phyloP scores from a whole-genome alignment of 2,113 vertebrate species.

The Poeciliopsis turrubarensis region DNA sequence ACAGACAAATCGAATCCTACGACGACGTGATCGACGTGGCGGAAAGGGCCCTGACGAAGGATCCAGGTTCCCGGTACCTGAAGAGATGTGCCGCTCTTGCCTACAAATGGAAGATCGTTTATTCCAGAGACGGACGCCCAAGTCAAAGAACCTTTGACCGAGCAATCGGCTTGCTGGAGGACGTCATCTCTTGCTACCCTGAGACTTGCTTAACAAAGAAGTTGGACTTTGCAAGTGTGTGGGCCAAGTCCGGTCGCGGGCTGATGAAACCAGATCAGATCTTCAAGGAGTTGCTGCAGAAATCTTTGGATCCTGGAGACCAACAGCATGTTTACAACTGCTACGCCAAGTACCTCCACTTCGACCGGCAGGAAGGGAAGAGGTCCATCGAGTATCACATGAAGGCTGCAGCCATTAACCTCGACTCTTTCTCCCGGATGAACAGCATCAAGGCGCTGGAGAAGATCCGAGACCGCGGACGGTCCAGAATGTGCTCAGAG shows the following conservation, averaged over 20 bases:
- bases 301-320: constrained; percentile 2
- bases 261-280: constrained; percentile 11
- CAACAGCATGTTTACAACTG: constrained; percentile 37
- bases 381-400: constrained; percentile 34
- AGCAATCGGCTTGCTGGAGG: constrained; percentile 26
- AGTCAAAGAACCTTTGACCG: background rate
- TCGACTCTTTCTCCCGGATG: background rate
- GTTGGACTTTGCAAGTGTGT: constrained; percentile 34
- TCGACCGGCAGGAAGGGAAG: rapidly evolving
- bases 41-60: constrained; percentile 30
- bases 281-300: constrained; percentile 31
- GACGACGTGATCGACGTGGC: constrained; percentile 45
- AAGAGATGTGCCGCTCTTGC: constrained; percentile 33
- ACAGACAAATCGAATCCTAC: background rate
- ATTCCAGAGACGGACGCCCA: background rate
- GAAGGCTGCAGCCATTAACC: constrained; percentile 36
- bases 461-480: background rate
- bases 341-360: constrained; percentile 35
- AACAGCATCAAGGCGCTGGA: constrained; percentile 41
- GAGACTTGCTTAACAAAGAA: background rate
- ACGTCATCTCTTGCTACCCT: constrained; percentile 49
- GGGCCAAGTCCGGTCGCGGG: background rate
- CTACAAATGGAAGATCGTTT: constrained; percentile 48
- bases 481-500: constrained; percentile 6
- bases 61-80: constrained; percentile 49